Conservation (phyloP, 2,113 vertebrate species). For the Leucopsar rothschildi region DNA sequence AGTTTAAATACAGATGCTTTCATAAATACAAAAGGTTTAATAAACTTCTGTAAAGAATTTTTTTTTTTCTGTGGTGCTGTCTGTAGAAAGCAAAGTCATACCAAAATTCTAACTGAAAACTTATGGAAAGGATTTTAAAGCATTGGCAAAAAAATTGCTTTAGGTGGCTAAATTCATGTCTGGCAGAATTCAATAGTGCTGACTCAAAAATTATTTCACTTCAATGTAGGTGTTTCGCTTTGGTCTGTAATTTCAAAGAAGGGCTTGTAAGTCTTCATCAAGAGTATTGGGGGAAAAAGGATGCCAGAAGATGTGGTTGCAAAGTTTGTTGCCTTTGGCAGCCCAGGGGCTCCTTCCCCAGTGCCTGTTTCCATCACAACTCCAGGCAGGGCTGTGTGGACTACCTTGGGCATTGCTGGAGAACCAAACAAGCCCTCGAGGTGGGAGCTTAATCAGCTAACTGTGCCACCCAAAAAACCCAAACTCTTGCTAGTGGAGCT, state of each 20-base stretch:
- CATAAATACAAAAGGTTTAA: not conserved
- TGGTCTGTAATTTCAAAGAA: not conserved
- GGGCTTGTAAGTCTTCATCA: not conserved
- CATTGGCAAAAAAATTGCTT: not conserved
- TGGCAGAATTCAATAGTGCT: not conserved
- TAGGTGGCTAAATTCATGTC: not conserved
- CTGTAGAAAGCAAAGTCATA: not conserved
- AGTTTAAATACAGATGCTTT: not conserved
- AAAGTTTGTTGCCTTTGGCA: not conserved
- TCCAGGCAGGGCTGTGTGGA: fast-evolving
- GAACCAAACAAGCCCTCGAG: not conserved
- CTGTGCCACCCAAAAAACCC: no score
- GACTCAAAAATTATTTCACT: not conserved
- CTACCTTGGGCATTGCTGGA: fast-evolving
- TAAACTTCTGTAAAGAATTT: not conserved
- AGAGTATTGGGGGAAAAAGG: not conserved
- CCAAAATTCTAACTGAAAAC: not conserved
- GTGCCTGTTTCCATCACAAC: not conserved
- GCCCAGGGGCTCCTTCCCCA: not conserved
- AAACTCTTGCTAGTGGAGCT: not conserved
- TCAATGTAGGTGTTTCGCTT: not conserved
- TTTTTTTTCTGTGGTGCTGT: not conserved
- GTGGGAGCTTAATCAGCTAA: no score
- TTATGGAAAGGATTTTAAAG: not conserved
- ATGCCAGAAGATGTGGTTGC: not conserved